phyloP scores from a whole-genome alignment of 1,140 invertebrate species.

The Trichonephila clavipes region DNA sequence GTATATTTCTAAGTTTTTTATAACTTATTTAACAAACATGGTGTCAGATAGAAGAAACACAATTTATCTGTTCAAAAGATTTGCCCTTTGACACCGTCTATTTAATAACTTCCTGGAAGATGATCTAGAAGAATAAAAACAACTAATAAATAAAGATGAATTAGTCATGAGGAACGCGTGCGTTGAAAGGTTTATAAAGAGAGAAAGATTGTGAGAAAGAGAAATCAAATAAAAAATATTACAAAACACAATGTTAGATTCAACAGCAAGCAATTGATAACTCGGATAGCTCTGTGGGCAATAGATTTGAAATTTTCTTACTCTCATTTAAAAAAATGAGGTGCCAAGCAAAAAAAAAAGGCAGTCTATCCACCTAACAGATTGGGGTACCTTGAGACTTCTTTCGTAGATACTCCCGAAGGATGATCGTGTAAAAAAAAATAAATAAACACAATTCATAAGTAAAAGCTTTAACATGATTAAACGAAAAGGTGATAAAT shows the following conservation, averaged over 20 bases:
- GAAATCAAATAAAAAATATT: slow-evolving; percentile 13
- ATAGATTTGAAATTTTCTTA: slow-evolving; percentile 5
- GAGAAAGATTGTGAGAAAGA: not conserved
- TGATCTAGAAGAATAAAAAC: not conserved
- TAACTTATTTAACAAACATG: not conserved
- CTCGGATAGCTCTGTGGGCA: not conserved
- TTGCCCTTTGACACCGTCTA: not conserved
- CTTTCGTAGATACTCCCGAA: slow-evolving; percentile 13
- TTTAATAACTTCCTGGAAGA: slow-evolving; percentile 31
- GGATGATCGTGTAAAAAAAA: not conserved
- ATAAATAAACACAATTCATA: slow-evolving; percentile 1
- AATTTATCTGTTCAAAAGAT: not conserved
- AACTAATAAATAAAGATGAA: not conserved
- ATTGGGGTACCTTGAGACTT: slow-evolving; percentile 30
- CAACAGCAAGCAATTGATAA: not conserved
- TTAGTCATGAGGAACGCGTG: not conserved
- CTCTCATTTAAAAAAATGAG: slow-evolving; percentile 28
- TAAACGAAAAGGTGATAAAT: slow-evolving; percentile 53
- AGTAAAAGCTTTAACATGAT: slow-evolving; percentile 22
- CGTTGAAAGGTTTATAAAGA: not conserved
- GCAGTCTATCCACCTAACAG: not conserved
- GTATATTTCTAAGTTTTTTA: not conserved
- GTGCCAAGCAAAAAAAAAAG: not conserved
- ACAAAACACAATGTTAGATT: no score
- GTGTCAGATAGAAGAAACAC: not conserved